Evolutionary conservation across 1,140 invertebrate species (phyloP).

Genomic region (Halesus radiatus): DNA sequence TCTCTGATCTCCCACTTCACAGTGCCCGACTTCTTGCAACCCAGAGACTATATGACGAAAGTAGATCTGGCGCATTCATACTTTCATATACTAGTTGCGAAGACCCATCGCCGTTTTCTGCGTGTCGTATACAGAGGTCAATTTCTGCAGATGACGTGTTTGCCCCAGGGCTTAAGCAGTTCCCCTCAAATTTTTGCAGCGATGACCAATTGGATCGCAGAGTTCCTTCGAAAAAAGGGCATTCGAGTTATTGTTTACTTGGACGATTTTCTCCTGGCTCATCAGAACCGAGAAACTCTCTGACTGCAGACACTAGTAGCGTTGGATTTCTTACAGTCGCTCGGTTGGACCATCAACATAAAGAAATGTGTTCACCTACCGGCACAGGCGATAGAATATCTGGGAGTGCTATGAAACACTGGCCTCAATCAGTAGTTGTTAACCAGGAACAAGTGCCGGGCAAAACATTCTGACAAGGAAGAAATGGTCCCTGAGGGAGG

Average conservation of each 20-base stretch:
- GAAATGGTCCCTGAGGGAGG: no score
- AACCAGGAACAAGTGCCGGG: neutral
- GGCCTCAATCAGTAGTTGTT: neutral
- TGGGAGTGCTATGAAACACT: no score
- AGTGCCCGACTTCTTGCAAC: slow-evolving; percentile 55
- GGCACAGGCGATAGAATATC: slow-evolving; percentile 57
- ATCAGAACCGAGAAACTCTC: slow-evolving; percentile 38
- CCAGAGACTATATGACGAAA: no score
- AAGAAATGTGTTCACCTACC: slow-evolving; percentile 59
- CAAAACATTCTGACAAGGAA: neutral
- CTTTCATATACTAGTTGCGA: neutral
- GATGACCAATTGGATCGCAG: slow-evolving; percentile 54
- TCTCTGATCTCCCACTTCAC: slow-evolving; percentile 51
- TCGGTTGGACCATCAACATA: slow-evolving; percentile 60
- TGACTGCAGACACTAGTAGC: slow-evolving; percentile 25
- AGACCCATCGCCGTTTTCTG: neutral
- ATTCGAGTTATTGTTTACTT: slow-evolving; percentile 58
- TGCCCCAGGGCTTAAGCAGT: slow-evolving; percentile 51
- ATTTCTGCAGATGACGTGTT: neutral
- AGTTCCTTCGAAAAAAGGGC: slow-evolving; percentile 43
- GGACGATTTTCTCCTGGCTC: slow-evolving; percentile 47
- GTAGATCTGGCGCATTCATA: slow-evolving; percentile 54
- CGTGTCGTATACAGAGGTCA: neutral
- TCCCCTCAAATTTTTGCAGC: no score
- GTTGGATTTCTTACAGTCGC: slow-evolving; percentile 37